phyloP scores from a whole-genome alignment of 1,140 invertebrate genomes.

The Hylyphantes graminicola region DNA sequence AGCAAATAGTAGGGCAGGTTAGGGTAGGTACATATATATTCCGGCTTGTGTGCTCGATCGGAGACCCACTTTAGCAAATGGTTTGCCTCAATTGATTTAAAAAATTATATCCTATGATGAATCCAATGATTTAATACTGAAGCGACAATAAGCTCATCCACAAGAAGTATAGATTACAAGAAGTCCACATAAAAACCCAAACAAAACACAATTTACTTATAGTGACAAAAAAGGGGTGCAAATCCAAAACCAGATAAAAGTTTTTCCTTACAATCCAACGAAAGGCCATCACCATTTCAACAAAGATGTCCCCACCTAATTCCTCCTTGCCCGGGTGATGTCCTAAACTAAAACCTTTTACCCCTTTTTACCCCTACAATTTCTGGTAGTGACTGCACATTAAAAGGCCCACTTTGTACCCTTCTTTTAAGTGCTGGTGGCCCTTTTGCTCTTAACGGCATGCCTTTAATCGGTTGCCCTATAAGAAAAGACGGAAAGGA shows the following conservation, averaged over 20 bases:
- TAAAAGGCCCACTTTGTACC: conserved; percentile 33
- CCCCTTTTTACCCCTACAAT: conserved; percentile 19
- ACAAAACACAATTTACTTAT: too few relatives aligned
- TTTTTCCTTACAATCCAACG: not conserved
- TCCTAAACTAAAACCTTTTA: conserved; percentile 39
- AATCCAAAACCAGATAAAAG: conserved; percentile 17
- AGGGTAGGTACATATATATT: too few relatives aligned
- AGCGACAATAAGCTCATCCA: too few relatives aligned
- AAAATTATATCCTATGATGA: too few relatives aligned
- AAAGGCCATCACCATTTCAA: conserved; percentile 25
- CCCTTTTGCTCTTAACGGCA: conserved; percentile 24
- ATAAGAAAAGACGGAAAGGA: not conserved
- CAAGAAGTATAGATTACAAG: too few relatives aligned
- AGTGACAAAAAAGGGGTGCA: not conserved
- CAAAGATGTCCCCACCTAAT: conserved; percentile 23
- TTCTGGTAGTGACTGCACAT: conserved; percentile 28
- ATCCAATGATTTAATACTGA: too few relatives aligned
- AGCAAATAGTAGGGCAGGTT: too few relatives aligned
- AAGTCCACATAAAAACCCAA: too few relatives aligned
- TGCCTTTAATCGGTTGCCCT: conserved; percentile 27
- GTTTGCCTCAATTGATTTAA: too few relatives aligned
- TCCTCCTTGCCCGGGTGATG: conserved; percentile 27
- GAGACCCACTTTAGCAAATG: too few relatives aligned
- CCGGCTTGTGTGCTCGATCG: too few relatives aligned
- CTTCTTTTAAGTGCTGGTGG: conserved; percentile 27